These are phyloP conservation scores for Remorina albescens DNA, from an alignment of 2,797 vertebrate genomes.

Conservation along the genomic window DNA sequence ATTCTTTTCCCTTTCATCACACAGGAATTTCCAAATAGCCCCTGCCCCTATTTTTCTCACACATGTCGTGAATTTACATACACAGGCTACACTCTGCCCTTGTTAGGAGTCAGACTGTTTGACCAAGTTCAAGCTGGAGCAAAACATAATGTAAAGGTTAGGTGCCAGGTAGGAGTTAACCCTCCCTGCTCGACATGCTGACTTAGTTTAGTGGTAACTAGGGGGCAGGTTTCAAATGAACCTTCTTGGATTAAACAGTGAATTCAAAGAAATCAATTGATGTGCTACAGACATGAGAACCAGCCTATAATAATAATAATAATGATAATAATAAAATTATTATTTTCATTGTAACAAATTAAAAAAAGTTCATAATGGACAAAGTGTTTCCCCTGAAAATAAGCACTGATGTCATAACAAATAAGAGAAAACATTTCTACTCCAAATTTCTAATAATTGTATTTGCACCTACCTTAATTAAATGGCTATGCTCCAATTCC, in stretches of 20 bases:
- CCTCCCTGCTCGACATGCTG: slow-evolving; percentile 75
- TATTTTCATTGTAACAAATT: neutral
- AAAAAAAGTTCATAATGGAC: neutral
- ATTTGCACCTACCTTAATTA: slow-evolving; percentile 91
- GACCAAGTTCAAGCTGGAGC: slow-evolving; percentile 78
- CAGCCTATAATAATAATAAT: neutral
- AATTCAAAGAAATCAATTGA: neutral
- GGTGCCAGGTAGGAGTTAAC: slow-evolving; percentile 78
- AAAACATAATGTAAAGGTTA: slow-evolving; percentile 81
- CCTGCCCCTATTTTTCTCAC: slow-evolving; percentile 82
- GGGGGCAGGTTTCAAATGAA: slow-evolving; percentile 46
- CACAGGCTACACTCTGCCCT: slow-evolving; percentile 76
- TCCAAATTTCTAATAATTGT: slow-evolving; percentile 86
- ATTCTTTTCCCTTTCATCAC: slow-evolving; percentile 88
- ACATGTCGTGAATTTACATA: slow-evolving; percentile 85
- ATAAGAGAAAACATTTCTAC: slow-evolving; percentile 53
- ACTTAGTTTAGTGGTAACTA: slow-evolving; percentile 58
- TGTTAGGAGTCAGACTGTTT: slow-evolving; percentile 78
- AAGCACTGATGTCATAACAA: slow-evolving; percentile 32
- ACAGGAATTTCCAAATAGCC: slow-evolving; percentile 86
- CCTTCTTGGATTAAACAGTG: slow-evolving; percentile 10
- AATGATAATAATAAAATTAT: neutral
- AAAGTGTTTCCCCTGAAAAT: neutral
- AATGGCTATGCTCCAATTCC: slow-evolving; percentile 86
- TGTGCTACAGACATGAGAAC: neutral